Percentiles rank a stretch among this genome's conserved stretches.
Evolutionary conservation across 2,888 invertebrate genomes (phyloP).

Genomic region (Caenorhabditis parvicauda): DNA sequence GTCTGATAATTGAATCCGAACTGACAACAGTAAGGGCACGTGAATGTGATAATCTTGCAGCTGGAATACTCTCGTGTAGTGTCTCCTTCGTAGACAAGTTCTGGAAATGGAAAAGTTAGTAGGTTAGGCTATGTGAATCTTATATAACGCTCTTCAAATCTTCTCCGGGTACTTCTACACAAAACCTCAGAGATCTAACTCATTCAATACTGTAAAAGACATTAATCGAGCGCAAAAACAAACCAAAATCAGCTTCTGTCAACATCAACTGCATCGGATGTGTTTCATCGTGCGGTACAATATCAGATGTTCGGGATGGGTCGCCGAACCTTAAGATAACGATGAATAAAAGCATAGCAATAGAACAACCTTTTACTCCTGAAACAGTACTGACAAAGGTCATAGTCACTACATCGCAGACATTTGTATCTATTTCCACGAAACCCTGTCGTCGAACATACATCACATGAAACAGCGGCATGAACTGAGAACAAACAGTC

Average conservation of each 20-base stretch:
- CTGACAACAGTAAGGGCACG: conserved; percentile 88
- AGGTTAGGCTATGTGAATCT: neutral
- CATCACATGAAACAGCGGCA: conserved; percentile 99
- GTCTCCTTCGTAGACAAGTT: conserved; percentile 93
- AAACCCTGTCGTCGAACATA: conserved; percentile 95
- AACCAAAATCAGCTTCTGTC: conserved; percentile 91
- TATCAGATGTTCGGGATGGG: neutral
- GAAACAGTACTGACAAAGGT: conserved; percentile 80
- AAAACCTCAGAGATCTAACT: neutral
- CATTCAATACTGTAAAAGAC: neutral
- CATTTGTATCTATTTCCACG: conserved; percentile 96
- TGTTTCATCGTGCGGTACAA: conserved; percentile 80
- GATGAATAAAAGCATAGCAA: no score
- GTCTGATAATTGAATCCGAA: conserved; percentile 92
- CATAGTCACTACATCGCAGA: conserved; percentile 97
- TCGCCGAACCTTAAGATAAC: conserved; percentile 6
- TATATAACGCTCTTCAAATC: neutral
- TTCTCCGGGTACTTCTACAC: neutral
- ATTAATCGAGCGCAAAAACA: conserved; percentile 36
- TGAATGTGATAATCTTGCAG: conserved; percentile 74
- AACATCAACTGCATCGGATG: conserved; percentile 99
- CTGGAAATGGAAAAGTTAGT: conserved; percentile 66
- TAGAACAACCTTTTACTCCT: conserved; percentile 15
- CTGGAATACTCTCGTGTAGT: conserved; percentile 82
- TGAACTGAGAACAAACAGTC: no score